A percentile compares a stretch with the other conserved stretches of the same genome.
phyloP scores from a whole-genome alignment of 2,888 invertebrate species.

The Seladonia tumulorum region DNA sequence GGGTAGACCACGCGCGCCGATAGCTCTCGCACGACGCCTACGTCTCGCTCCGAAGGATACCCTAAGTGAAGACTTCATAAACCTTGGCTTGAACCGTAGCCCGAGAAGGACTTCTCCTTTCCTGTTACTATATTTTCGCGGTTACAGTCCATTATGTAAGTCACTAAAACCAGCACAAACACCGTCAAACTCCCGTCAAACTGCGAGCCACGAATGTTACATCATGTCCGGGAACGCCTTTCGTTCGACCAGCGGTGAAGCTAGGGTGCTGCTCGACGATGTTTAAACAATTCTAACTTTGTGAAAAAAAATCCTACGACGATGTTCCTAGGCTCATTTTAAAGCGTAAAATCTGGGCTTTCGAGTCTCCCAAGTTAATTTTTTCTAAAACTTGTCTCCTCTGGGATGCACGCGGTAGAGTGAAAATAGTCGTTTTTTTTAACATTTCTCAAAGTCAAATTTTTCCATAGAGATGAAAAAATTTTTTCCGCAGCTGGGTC shows the following conservation, averaged over 20 bases:
- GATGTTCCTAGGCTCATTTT: no score
- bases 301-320: background rate
- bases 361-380: no score
- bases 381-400: no score
- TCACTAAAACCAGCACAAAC: background rate
- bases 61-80: slow-evolving; percentile 50
- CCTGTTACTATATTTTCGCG: background rate
- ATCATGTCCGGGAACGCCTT: no score
- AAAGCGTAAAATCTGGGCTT: no score
- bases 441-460: no score
- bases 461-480: no score
- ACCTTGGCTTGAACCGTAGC: background rate
- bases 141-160: background rate
- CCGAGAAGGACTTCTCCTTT: background rate
- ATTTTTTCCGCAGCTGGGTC: no score
- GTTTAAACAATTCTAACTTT: background rate
- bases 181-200: background rate
- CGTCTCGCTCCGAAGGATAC: slow-evolving; percentile 53
- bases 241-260: no score
- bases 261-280: background rate
- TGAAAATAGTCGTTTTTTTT: no score
- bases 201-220: background rate
- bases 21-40: slow-evolving; percentile 75
- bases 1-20: slow-evolving; percentile 74
- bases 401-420: no score